Percentiles rank a stretch among this genome's conserved stretches.
Conservation (phyloP, 2,888 invertebrate species). For the Aphidoletes aphidimyza region DNA sequence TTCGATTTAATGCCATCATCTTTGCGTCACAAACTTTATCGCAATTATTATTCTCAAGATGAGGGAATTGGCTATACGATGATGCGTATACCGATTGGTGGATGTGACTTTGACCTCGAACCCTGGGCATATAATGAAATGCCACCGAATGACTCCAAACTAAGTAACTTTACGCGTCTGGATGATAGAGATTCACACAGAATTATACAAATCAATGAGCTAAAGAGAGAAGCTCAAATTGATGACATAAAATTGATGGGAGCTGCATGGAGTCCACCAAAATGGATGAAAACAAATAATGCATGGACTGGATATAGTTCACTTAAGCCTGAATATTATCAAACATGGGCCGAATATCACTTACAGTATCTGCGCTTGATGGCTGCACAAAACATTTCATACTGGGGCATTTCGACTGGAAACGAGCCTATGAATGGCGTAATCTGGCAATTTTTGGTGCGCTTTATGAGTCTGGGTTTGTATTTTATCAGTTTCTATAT, state of each 20-base stretch:
- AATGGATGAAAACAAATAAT: conserved; percentile 78
- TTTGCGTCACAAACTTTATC: conserved; percentile 61
- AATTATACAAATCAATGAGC: conserved; percentile 62
- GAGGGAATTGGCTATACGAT: conserved; percentile 82
- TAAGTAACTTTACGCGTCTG: conserved; percentile 72
- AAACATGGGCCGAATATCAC: conserved; percentile 84
- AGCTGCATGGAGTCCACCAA: conserved; percentile 74
- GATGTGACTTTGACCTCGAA: conserved; percentile 86
- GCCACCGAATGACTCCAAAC: conserved; percentile 69
- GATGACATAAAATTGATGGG: conserved; percentile 62
- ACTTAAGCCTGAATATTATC: conserved; percentile 73
- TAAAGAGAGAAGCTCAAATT: conserved; percentile 61
- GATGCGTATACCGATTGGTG: conserved; percentile 84
- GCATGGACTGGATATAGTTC: conserved; percentile 70
- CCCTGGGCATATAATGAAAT: conserved; percentile 82
- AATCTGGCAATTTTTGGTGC: conserved; percentile 66
- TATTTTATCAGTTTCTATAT: too few relatives aligned
- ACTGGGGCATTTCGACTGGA: conserved; percentile 86
- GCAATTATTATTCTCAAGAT: conserved; percentile 75
- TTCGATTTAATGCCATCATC: conserved; percentile 59
- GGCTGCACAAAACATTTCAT: conserved; percentile 71
- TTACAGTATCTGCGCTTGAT: conserved; percentile 84
- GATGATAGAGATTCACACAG: conserved; percentile 62
- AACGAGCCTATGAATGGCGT: conserved; percentile 85
- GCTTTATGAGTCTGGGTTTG: conserved; percentile 82